A percentile compares a stretch with the other conserved stretches of the same genome.
Conservation (phyloP, 2,113 vertebrate genomes). For the Merops nubicus region DNA sequence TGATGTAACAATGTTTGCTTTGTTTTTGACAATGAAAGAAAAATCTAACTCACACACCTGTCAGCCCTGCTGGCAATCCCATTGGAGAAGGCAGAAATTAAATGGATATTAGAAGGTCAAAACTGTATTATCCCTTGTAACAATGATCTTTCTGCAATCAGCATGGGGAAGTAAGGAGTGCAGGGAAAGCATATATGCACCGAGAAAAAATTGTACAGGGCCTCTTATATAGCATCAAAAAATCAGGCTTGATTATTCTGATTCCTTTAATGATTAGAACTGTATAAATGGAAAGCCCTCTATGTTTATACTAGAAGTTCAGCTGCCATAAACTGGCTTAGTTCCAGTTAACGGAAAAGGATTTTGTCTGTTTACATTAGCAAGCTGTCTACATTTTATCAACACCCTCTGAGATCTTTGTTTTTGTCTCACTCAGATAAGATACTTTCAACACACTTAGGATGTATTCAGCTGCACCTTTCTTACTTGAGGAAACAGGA, state of each 20-base stretch:
- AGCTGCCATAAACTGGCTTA: neutral
- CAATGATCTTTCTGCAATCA: neutral
- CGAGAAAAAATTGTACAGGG: neutral
- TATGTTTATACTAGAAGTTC: neutral
- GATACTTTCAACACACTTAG: neutral
- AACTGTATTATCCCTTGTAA: neutral
- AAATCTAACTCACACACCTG: neutral
- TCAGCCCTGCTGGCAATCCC: neutral
- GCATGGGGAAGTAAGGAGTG: neutral
- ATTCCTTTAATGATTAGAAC: fast-evolving
- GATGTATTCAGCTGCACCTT: neutral
- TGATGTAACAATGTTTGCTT: neutral
- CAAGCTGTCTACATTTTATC: neutral
- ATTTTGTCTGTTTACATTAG: neutral
- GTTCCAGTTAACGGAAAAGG: neutral
- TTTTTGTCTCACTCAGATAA: neutral
- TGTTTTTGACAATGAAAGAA: neutral
- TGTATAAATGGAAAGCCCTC: neutral
- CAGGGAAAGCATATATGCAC: neutral
- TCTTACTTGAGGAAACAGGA: neutral
- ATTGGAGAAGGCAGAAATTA: neutral
- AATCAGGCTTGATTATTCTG: neutral
- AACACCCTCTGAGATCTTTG: neutral
- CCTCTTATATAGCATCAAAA: neutral
- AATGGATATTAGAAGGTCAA: neutral